Base-by-base conservation (phyloP, 2,888 invertebrate species). In the Seira ritae region DNA sequence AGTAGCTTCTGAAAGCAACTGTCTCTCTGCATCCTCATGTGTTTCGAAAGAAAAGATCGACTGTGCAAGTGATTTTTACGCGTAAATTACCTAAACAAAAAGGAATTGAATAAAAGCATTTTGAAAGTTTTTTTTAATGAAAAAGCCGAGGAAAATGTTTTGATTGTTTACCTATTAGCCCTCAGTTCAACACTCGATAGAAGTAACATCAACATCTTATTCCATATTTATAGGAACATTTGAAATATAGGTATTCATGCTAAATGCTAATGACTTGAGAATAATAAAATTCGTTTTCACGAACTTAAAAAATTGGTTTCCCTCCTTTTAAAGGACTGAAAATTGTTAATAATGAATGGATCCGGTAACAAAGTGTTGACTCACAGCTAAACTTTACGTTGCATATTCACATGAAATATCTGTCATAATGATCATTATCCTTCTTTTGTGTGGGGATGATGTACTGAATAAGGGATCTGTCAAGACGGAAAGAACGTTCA, bases 341-440 rank as follows among this genome's bases (percentile, higher is more conserved):
- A 55, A n/a, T 17, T 3, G 55, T 55, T n/a, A 55, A 55, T 55
- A 55, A 55, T 55, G 55, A 12, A 55, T 55, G 55, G 55, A 55
- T 55, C 55, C 55, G 55, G 55, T 55, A 55, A 55, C 55, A 55
- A 55, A 55, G 55, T 55, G 31, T 8, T 31, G 3, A 8, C 31
- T 31, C 8, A 4, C 31, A 31, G 31, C 17, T 55, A 42, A 42
- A 42, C 6, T 42, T 42, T 42, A n/a, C 42, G 6, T 42, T 42
- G 6, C 42, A 42, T 42, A 42, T 42, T 42, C 42, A 42, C 12
- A 2, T 31, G 31, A 31, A n/a, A n/a, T n/a, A 31, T 31, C 31
- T 31, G 31, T 17, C 55, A 55, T 17, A 12, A 55, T 55, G 15
- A 55, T 55, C n/a, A 12, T 55, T 55, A 55, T 12, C 55, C 55